Percentiles rank a stretch among this genome's conserved stretches.
Evolutionary conservation across 2,113 vertebrate species (phyloP).

Genomic region (Oreochromis spilurus): DNA sequence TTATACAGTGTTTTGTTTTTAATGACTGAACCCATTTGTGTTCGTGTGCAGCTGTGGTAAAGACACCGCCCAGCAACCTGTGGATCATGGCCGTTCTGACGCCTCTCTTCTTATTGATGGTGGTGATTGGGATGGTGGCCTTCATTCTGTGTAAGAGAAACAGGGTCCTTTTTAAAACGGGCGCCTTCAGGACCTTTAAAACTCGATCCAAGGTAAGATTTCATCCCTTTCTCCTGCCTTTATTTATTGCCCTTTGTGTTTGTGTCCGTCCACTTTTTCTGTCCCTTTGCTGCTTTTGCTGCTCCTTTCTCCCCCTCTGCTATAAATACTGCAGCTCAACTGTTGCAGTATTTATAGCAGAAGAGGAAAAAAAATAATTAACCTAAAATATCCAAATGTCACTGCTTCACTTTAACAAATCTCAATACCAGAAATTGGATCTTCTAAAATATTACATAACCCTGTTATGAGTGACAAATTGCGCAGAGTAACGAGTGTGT

Average conservation of each 20-base stretch:
- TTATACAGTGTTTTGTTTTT: not conserved
- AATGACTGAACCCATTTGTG: not conserved
- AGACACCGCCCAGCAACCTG: slow-evolving; percentile 89
- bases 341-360: not conserved
- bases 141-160: slow-evolving; percentile 93
- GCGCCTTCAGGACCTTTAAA: slow-evolving; percentile 87
- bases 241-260: not conserved
- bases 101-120: slow-evolving; percentile 85
- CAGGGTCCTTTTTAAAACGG: slow-evolving; percentile 90
- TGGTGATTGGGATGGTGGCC: slow-evolving; percentile 91
- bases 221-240: not conserved
- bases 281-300: not conserved
- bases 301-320: not conserved
- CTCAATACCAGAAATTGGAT: not conserved
- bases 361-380: not conserved
- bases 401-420: not conserved
- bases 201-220: slow-evolving; percentile 85
- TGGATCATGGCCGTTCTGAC: slow-evolving; percentile 96
- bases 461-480: not conserved
- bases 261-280: not conserved
- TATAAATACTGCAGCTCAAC: not conserved
- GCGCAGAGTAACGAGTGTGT: slow-evolving; percentile 4
- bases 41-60: slow-evolving; percentile 83
- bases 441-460: not conserved
- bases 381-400: not conserved